Base-by-base conservation (phyloP, 2,797 vertebrate genomes). In the Hippoglossus hippoglossus region DNA sequence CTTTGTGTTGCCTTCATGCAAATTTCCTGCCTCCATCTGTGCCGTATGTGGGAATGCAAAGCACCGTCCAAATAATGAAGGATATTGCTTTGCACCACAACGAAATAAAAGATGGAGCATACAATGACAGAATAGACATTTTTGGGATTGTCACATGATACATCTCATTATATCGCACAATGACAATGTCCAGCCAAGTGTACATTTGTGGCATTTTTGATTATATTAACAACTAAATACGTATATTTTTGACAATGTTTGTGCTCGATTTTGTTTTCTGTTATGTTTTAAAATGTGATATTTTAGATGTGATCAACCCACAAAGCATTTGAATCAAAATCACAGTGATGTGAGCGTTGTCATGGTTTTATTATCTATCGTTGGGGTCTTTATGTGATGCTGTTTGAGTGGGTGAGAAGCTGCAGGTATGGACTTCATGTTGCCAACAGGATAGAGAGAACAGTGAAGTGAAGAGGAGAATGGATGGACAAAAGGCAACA, bases 401-500 rank as follows among this genome's bases (percentile, higher is more conserved):
- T 21, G 26, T 75, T 1, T 66, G 26, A 65, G 53, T 67, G 59
- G 63, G 36, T 46, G 24, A 66, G 47, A 44, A 26, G 34, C 44
- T 60, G 60, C 21, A 41, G 53, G 46, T 31, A 31, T 12, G 25
- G 21, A 25, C 5, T 11, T 62, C 59, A 55, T 6, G 41, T 39
- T 59, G 46, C 66, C 28, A 47, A 47, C n/a, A 46, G 65, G 34
- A 70, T 16, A 54, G 24, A 54, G 25, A 78, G 26, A 75, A 57
- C 24, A 55, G 24, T 3, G 19, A 55, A 63, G 52, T 46, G 47
- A 69, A 52, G 65, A 67, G 24, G 59, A 78, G 50, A 74, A 69
- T 44, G 61, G 62, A 79, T 64, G 64, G 62, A 79, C 57, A 53
- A 66, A 76, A 75, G 52, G 57, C 51, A 64, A 64, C 69, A 81